A percentile compares a stretch with the other conserved stretches of the same genome.
These are phyloP conservation scores for Melopsittacus undulatus DNA, from an alignment of 2,797 vertebrate genomes.

Conservation along the genomic window DNA sequence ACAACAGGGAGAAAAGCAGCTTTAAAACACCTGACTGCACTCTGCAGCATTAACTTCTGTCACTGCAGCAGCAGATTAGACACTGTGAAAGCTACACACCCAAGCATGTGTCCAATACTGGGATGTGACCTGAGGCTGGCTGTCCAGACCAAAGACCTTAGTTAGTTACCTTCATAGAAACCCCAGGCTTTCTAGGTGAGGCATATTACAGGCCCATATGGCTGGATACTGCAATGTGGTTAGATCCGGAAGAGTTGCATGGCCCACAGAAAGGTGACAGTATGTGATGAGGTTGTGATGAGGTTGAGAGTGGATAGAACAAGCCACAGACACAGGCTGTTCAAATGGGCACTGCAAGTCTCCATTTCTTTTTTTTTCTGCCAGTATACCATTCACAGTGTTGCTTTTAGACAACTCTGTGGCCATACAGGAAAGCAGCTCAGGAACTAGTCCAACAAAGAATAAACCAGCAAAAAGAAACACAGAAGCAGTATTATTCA, in stretches of 20 bases:
- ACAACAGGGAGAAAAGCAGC: neutral
- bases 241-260: neutral
- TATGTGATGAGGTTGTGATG: neutral
- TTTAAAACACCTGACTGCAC: neutral
- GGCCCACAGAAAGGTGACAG: neutral
- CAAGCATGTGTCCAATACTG: neutral
- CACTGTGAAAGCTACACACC: neutral
- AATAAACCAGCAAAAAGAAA: neutral
- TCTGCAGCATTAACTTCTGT: neutral
- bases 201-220: fast-evolving
- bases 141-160: neutral
- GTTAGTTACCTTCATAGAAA: neutral
- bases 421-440: neutral
- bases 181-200: neutral
- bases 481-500: neutral
- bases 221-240: neutral
- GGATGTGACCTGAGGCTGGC: neutral
- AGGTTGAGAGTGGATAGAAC: neutral
- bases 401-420: neutral
- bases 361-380: neutral
- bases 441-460: neutral
- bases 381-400: neutral
- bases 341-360: neutral
- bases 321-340: neutral
- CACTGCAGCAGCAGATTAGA: neutral